Evolutionary conservation across 2,113 vertebrate species (phyloP).

Genomic region (Noctilio leporinus): DNA sequence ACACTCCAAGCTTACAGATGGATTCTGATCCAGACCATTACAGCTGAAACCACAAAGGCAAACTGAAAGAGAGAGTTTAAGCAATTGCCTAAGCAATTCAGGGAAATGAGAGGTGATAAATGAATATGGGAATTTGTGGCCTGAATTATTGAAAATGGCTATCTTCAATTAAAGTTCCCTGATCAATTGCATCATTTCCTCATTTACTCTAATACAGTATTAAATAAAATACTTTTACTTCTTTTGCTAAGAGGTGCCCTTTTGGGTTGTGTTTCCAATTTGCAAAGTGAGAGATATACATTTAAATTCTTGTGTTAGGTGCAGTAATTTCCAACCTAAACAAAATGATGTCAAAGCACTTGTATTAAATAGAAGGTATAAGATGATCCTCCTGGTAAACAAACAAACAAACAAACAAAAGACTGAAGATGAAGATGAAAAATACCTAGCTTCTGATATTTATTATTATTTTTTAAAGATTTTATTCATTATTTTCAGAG

Average conservation of each 20-base stretch:
- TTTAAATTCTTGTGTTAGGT: background rate
- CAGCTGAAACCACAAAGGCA: constrained; percentile 14
- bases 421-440: background rate
- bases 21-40: constrained; percentile 9
- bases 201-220: background rate
- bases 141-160: background rate
- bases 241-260: background rate
- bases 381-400: background rate
- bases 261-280: background rate
- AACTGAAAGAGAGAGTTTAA: background rate
- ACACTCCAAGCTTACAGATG: constrained; percentile 3
- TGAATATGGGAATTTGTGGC: background rate
- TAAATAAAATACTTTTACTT: background rate
- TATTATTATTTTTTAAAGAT: too few relatives aligned
- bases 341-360: background rate
- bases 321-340: background rate
- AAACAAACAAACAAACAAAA: background rate
- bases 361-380: background rate
- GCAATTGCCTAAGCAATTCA: background rate
- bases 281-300: background rate
- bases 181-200: background rate
- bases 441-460: background rate
- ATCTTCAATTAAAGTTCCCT: background rate
- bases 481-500: too few relatives aligned
- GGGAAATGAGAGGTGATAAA: background rate